phyloP scores from a whole-genome alignment of 1,140 invertebrate genomes.

The Drosophila subpulchrella region DNA sequence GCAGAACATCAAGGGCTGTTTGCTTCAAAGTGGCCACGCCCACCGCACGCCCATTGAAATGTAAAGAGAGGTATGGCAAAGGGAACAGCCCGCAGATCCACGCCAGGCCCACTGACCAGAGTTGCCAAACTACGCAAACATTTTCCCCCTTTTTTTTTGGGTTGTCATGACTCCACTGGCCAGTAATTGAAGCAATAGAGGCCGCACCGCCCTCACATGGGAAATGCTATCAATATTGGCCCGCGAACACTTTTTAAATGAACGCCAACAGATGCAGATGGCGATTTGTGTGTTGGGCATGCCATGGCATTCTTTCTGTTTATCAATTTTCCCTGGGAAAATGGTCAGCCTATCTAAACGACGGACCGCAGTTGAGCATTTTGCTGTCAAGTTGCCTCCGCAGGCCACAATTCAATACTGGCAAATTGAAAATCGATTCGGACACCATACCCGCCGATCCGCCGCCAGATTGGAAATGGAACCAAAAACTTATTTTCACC shows the following conservation, averaged over 20 bases:
- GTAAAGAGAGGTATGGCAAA: not conserved
- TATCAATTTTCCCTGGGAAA: constrained; percentile 68
- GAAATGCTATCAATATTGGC: constrained; percentile 79
- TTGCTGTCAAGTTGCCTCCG: constrained; percentile 46
- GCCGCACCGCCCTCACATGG: constrained; percentile 30
- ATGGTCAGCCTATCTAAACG: constrained; percentile 38
- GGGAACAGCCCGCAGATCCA: constrained; percentile 18
- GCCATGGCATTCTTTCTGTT: constrained; percentile 55
- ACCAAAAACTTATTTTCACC: constrained; percentile 35
- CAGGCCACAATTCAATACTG: constrained; percentile 44
- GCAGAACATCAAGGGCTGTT: constrained; percentile 5
- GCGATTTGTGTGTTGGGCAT: constrained; percentile 13
- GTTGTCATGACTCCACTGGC: not conserved
- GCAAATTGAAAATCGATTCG: constrained; percentile 54
- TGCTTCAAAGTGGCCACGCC: constrained; percentile 29
- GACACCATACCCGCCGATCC: constrained; percentile 19
- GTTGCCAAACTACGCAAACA: constrained; percentile 47
- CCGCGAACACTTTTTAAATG: constrained; percentile 72
- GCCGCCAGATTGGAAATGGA: constrained; percentile 3
- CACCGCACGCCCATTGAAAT: constrained; percentile 30
- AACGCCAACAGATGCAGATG: constrained; percentile 39
- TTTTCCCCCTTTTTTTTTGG: constrained; percentile 22
- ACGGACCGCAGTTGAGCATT: constrained; percentile 37
- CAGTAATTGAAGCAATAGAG: constrained; percentile 75
- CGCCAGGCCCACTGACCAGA: constrained; percentile 19